phyloP scores from a whole-genome alignment of 2,888 invertebrate genomes.

The Thalpophila matura region DNA sequence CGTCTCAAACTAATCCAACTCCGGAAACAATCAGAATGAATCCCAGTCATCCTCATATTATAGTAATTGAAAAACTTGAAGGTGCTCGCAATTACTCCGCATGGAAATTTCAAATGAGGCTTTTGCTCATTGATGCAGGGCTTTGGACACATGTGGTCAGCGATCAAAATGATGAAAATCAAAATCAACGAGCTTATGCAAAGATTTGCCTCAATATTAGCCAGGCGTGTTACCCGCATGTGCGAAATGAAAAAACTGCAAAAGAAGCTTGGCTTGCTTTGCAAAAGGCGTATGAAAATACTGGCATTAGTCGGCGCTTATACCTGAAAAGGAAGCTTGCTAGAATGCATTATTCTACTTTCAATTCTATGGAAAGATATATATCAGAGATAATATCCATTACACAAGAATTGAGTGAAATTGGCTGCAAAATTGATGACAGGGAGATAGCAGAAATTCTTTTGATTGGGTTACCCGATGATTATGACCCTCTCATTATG shows the following conservation, averaged over 20 bases:
- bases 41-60: too few species aligned
- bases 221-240: neutral
- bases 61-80: slow-evolving; percentile 4
- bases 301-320: neutral
- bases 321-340: neutral
- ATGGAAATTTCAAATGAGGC: slow-evolving; percentile 1
- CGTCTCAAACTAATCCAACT: too few species aligned
- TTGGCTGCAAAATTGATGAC: neutral
- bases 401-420: neutral
- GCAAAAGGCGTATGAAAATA: neutral
- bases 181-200: too few species aligned
- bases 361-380: slow-evolving; percentile 4
- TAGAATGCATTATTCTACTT: slow-evolving; percentile 1
- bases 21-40: too few species aligned
- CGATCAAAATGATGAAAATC: too few species aligned
- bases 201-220: neutral
- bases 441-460: neutral
- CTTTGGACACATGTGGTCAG: neutral
- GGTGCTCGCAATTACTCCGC: neutral
- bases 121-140: slow-evolving; percentile 1
- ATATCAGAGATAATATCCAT: neutral
- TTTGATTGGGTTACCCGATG: neutral
- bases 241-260: neutral
- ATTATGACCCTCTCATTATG: neutral
- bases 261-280: slow-evolving; percentile 1